Evolutionary conservation across 2,888 invertebrate genomes (phyloP).

Genomic region (Cephus sareptanus): DNA sequence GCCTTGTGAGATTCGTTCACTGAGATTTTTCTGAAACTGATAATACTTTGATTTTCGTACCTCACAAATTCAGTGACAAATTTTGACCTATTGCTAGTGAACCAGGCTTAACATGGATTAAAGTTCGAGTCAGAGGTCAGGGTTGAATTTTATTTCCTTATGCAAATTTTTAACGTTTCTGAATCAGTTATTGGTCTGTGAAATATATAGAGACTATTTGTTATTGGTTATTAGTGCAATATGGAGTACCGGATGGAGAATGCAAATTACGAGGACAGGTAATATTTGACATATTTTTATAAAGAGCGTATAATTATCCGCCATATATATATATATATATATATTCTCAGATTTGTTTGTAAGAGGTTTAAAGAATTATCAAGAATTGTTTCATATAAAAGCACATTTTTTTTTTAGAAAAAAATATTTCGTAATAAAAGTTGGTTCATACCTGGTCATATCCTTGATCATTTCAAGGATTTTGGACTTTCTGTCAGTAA

Average conservation of each 20-base stretch:
- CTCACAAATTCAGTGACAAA: not conserved
- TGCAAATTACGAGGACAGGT: not conserved
- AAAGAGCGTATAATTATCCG: not conserved
- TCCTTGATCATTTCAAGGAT: not conserved
- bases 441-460: not conserved
- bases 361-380: not conserved
- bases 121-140: not conserved
- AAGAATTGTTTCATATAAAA: not conserved
- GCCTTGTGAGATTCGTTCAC: no score
- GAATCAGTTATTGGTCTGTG: not conserved
- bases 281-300: not conserved
- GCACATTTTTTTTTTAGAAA: not conserved
- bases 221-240: not conserved
- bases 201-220: not conserved
- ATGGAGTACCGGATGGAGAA: not conserved
- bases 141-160: not conserved
- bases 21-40: not conserved
- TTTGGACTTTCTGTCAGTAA: not conserved
- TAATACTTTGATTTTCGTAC: not conserved
- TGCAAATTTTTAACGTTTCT: not conserved
- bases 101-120: not conserved
- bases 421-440: not conserved
- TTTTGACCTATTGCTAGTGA: not conserved
- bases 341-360: not conserved
- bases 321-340: not conserved